phyloP scores from a whole-genome alignment of 2,113 vertebrate genomes.

The Rattus rattus region DNA sequence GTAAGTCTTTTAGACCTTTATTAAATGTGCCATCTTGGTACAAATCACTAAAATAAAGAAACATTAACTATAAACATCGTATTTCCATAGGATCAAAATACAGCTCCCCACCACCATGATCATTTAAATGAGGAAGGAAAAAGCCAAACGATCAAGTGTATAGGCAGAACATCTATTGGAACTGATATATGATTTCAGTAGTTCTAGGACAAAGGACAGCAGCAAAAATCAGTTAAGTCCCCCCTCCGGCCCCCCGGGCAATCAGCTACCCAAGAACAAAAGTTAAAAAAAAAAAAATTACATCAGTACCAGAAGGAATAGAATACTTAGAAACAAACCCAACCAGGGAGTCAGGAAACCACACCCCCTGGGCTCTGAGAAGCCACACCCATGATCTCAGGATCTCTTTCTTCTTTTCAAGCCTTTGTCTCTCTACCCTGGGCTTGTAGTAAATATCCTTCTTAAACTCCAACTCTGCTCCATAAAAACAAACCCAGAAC shows the following conservation, averaged over 20 bases:
- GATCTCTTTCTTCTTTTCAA: not conserved
- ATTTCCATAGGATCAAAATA: conserved; percentile 85
- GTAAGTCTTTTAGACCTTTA: conserved; percentile 78
- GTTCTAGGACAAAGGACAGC: not conserved
- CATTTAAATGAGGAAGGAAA: not conserved
- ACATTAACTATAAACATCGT: conserved; percentile 84
- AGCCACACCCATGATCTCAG: not conserved
- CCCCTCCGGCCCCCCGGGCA: too few species aligned
- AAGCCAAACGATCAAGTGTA: not conserved
- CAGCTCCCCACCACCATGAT: conserved; percentile 76
- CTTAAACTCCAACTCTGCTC: too few species aligned
- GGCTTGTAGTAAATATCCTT: not conserved
- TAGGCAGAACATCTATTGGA: not conserved
- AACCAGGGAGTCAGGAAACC: not conserved
- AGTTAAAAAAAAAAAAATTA: not conserved
- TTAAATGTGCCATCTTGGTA: conserved; percentile 87
- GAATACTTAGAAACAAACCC: not conserved
- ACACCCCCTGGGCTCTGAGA: not conserved
- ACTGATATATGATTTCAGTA: not conserved
- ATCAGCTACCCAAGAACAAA: not conserved
- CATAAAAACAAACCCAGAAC: not conserved
- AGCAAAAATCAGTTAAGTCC: not conserved
- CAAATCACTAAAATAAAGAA: conserved; percentile 86
- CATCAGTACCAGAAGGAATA: not conserved
- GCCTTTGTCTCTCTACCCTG: not conserved